Conservation (phyloP, 2,888 invertebrate species). For the Cantharis lateralis region DNA sequence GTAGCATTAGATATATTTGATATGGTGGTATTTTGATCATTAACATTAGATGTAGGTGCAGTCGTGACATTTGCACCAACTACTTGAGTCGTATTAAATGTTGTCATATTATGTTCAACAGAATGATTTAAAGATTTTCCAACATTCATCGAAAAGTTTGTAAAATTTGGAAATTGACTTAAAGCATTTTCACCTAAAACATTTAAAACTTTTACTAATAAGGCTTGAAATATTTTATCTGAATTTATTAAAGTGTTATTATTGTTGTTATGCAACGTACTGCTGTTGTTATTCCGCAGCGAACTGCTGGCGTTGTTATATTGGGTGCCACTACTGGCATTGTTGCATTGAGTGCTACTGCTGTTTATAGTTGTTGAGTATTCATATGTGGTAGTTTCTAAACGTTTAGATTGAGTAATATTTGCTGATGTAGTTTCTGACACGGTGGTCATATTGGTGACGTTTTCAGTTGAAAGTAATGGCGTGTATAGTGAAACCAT, state of each 20-base stretch:
- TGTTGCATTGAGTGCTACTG: too few species aligned
- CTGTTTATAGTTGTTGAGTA: neutral
- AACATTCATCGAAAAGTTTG: neutral
- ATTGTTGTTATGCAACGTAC: neutral
- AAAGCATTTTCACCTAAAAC: neutral
- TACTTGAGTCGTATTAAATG: neutral
- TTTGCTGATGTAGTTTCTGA: neutral
- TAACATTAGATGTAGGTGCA: too few species aligned
- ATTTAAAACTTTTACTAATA: neutral
- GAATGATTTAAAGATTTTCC: neutral
- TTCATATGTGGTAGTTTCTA: neutral
- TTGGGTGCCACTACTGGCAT: neutral
- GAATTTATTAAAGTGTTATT: neutral
- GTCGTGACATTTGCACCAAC: neutral
- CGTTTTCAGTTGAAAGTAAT: neutral
- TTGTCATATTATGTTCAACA: neutral
- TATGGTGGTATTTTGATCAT: neutral
- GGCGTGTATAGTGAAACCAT: neutral
- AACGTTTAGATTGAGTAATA: neutral
- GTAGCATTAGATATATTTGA: too few species aligned
- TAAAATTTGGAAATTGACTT: neutral
- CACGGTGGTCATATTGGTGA: neutral
- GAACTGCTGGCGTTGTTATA: neutral
- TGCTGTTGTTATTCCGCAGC: too few species aligned
- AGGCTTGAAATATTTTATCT: neutral